Evolutionary conservation across 2,888 invertebrate species (phyloP), one percentile per base, ranked within the genome.

Genomic region (Spisula solida): DNA sequence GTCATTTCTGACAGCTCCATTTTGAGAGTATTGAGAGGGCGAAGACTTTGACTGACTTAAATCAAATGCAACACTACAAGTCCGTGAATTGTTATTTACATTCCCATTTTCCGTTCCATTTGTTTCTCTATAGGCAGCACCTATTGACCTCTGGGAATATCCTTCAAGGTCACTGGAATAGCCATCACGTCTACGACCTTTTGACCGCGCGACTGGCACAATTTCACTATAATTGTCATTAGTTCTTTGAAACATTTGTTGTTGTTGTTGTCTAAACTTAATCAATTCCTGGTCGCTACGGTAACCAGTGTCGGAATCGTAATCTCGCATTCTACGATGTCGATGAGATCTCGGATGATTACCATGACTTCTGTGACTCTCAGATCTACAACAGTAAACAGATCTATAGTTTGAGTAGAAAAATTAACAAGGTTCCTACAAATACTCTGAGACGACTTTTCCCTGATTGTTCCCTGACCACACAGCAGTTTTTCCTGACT

Each of bases 241-340:
- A n/a, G 81, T 56, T 85, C 89, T 87, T 70, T 86, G 85, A 55
- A 89, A 90, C 86, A 91, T 87, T 79, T 91, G 89, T 82, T 92
- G 90, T 83, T 93, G 92, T 78, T 93, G 92, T 81, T 82, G 85
- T 84, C 92, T 90, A 29, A 93, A 94, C 86, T 91, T 88, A 8
- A 93, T 82, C 14, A 93, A 70, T 75, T 95, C 95, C 47, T 93
- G 94, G 82, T 96, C 96, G 91, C 96, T 96, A 51, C 95, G 93
- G 91, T 96, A 96, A 85, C 96, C 96, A 8, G 95, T 95, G 90
- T 96, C 96, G 0, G 96, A 96, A 81, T 96, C 96, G 86, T 96
- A 96, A 18, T 96, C 96, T 79, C 95, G 87, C 87, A 93, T 90
- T 51, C 93, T 91, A 10, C 93, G 90, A 75, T 93, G 93, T 6